Base-by-base conservation (phyloP, 2,113 vertebrate genomes). In the Nothobranchius kuhntae region DNA sequence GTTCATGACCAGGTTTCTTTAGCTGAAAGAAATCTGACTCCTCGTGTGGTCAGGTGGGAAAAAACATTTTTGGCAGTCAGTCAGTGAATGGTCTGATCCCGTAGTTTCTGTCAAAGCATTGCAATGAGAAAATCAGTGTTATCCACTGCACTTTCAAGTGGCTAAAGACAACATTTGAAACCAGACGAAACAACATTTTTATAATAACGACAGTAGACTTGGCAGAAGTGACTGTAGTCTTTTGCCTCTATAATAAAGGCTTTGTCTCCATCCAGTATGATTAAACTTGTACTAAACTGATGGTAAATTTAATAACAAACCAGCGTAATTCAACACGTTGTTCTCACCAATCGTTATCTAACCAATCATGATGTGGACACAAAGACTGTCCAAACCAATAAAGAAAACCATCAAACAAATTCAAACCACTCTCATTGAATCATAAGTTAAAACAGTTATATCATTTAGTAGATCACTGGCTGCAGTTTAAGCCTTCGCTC, bases 341-440 rank as follows among this genome's bases (percentile, higher is more conserved):
- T 38, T 36, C 24, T 57, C 61, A n/a, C 0, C 14, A 30, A 13
- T 53, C 46, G 14, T 57, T 56, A 48, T 21, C 53, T 45, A 35
- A 2, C 13, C 40, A 53, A 12, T 17, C 38, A 35, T 46, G 61
- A 52, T 6, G 36, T 56, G 59, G 13, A 69, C 53, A 53, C 47
- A 73, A 73, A 73, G 52, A 11, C 42, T 15, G 57, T 59, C 62
- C 44, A 35, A 30, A 36, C 26, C 52, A 15, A 42, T 46, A 46
- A 53, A 47, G 44, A n/a, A 24, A 53, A 48, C 44, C 11, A 13
- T 14, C 40, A 35, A 17, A 17, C 58, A 46, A 11, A 3, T 9
- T 30, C 6, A 12, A 13, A 1, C 24, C 38, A 36, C 15, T 38
- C 50, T 30, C 30, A 10, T 47, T 72, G 54, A 58, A 15, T 35